Evolutionary conservation across 2,797 vertebrate species (phyloP).

Genomic region (Monodelphis domestica): DNA sequence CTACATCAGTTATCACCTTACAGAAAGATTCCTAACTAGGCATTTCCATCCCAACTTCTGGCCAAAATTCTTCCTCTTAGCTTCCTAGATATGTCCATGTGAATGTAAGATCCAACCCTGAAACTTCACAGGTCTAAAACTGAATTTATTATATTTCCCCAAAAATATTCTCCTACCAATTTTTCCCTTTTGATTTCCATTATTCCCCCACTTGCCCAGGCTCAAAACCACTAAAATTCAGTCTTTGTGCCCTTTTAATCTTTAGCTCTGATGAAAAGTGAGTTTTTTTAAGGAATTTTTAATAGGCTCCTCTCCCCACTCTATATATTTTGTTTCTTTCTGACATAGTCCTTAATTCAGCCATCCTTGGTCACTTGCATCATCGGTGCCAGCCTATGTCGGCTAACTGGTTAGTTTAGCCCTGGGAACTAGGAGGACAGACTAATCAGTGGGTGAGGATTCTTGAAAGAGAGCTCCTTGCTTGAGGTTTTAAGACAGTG

Average conservation of each 20-base stretch:
- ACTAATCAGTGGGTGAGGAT: slow-evolving; percentile 28
- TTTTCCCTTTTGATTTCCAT: background rate
- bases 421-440: background rate
- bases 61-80: background rate
- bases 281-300: slow-evolving; percentile 15
- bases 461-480: slow-evolving; percentile 34
- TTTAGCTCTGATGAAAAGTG: background rate
- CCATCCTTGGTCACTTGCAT: background rate
- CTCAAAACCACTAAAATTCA: background rate
- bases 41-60: background rate
- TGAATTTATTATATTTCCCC: background rate
- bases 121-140: background rate
- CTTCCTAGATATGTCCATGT: background rate
- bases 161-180: background rate
- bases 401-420: slow-evolving; percentile 3
- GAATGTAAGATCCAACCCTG: background rate
- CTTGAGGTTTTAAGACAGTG: slow-evolving; percentile 59
- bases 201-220: background rate
- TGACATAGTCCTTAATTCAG: background rate
- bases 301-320: background rate
- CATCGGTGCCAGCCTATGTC: slow-evolving; percentile 5
- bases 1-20: background rate
- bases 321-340: background rate
- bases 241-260: background rate
- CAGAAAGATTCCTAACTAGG: background rate